These are phyloP conservation scores for Rhodophaea formosa DNA, from an alignment of 2,888 invertebrate species.

Conservation along the genomic window DNA sequence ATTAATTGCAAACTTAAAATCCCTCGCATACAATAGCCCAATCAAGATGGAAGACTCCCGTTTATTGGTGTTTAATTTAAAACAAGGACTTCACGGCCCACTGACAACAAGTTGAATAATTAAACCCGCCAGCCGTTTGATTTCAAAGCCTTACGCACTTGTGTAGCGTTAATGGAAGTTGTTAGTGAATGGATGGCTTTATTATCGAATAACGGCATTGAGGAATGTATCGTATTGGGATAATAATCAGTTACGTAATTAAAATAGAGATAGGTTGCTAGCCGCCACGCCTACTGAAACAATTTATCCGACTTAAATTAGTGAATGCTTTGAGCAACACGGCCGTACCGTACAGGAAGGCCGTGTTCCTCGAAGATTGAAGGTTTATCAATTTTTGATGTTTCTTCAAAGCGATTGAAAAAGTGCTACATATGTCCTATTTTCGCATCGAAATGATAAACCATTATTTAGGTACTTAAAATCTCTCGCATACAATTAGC, in stretches of 20 bases:
- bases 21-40: constrained; percentile 1
- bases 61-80: constrained; percentile 19
- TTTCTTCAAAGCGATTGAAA: too few species aligned
- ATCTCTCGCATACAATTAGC: constrained; percentile 1
- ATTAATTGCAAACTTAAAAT: neutral
- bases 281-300: too few species aligned
- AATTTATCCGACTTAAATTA: too few species aligned
- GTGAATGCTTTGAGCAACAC: too few species aligned
- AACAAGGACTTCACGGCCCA: constrained; percentile 17
- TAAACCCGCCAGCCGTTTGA: constrained; percentile 6
- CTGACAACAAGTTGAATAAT: constrained; percentile 19
- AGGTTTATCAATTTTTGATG: too few species aligned
- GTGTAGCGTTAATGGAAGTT: constrained; percentile 9
- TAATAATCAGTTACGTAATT: too few species aligned
- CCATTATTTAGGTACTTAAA: neutral
- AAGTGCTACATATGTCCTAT: too few species aligned
- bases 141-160: neutral
- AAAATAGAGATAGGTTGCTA: too few species aligned
- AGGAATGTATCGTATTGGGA: neutral
- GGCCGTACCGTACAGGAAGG: too few species aligned
- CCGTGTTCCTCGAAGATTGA: too few species aligned
- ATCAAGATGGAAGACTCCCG: constrained; percentile 10
- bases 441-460: too few species aligned
- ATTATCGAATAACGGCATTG: constrained; percentile 1
- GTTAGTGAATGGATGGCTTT: constrained; percentile 4